Base-by-base conservation (phyloP, 2,888 invertebrate species). In the Stratiomys singularior region DNA sequence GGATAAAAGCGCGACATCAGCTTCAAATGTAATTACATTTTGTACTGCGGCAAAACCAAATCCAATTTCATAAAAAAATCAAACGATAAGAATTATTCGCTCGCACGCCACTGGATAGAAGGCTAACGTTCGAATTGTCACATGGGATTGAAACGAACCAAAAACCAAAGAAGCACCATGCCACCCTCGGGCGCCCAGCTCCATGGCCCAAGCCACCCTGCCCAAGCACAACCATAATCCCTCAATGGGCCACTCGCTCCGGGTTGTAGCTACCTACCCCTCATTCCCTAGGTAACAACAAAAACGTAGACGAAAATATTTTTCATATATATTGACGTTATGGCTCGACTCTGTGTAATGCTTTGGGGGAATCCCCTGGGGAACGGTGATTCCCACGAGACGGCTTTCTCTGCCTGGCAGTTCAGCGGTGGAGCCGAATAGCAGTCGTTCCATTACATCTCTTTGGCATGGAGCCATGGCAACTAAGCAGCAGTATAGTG, bases 301-400 rank as follows among this genome's bases (percentile, higher is more conserved):
- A 76, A 74, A 78, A 78, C 67, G 78, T 71, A 78, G 64, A 76
- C 78, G 78, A 79, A 77, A 77, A 78, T 77, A 76, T 78, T 79
- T 79, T 79, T 78, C 78, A 74, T 78, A 76, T 76, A 78, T 76
- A 79, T 78, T 78, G 78, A 79, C 78, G 79, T 79, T 77, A 60
- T 76, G 76, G 64, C 64, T 46, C 47, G 72, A 69, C 78, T 72
- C 76, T 46, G 64, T 71, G 79, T 78, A 79, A 78, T 79, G 72
- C 77, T 79, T 64, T 47, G 63, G 77, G 78, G 78, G 78, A 82
- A 82, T 83, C 87, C 86, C 83, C 80, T 82, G 86, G 74, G 86
- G 86, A 86, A 85, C 85, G 84, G 83, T 82, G 83, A 83, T 82
- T 85, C 87, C 85, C 87, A 82, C 79, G 87, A 86, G 86, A 86